Conservation (phyloP, 2,888 invertebrate species). For the Electrophaes corylata region DNA sequence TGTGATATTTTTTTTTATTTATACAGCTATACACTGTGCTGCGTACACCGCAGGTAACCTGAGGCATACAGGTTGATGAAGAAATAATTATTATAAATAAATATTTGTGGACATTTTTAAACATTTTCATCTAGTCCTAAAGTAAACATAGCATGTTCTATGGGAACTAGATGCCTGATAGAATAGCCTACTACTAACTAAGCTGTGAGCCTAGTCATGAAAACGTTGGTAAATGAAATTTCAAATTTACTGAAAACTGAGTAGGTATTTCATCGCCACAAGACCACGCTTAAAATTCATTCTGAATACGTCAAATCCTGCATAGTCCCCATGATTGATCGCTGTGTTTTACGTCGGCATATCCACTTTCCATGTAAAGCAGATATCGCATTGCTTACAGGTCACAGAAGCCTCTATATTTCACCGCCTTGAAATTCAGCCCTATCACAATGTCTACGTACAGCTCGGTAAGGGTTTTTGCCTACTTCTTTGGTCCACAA, state of each 20-base stretch:
- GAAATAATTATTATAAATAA: no score
- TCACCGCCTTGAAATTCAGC: conserved; percentile 69
- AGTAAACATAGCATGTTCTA: no score
- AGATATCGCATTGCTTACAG: conserved; percentile 48
- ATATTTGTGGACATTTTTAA: no score
- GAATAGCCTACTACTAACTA: no score
- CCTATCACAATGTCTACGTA: conserved; percentile 68
- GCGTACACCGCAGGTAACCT: no score
- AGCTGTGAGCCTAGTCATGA: no score
- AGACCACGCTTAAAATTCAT: not conserved
- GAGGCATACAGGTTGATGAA: no score
- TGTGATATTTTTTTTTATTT: no score
- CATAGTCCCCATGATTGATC: conserved; percentile 10
- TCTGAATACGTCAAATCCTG: conserved; percentile 7
- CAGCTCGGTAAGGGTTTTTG: conserved; percentile 59
- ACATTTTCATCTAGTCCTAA: no score
- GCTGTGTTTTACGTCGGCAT: conserved; percentile 6
- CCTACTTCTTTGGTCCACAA: not conserved
- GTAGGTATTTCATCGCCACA: not conserved
- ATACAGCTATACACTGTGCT: no score
- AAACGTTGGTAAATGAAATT: no score
- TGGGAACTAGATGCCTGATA: no score
- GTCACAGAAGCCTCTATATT: conserved; percentile 70
- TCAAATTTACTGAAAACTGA: not conserved
- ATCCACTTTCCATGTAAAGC: conserved; percentile 11